These are phyloP conservation scores for Oostethus manadensis DNA, from an alignment of 2,113 vertebrate species.

Conservation along the genomic window DNA sequence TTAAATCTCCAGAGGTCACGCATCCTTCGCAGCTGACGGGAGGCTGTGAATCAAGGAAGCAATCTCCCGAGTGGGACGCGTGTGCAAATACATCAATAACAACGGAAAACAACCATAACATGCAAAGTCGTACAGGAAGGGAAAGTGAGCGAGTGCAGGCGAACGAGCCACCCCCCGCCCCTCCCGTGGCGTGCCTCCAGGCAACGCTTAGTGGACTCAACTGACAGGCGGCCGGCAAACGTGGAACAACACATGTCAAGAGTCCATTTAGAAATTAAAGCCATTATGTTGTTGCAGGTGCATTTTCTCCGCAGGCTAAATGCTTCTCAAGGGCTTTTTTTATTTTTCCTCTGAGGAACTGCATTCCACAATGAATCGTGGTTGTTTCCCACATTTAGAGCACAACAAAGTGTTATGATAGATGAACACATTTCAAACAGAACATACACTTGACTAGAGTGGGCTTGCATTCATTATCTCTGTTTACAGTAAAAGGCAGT, in stretches of 20 bases:
- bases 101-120: neutral
- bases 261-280: slow-evolving; percentile 8
- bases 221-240: slow-evolving; percentile 8
- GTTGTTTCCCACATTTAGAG: too few relatives aligned
- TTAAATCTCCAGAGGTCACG: slow-evolving; percentile 8
- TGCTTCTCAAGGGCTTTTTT: neutral
- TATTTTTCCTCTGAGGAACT: neutral
- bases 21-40: neutral
- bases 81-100: neutral
- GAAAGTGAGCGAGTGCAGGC: neutral
- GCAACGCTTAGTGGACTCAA: neutral
- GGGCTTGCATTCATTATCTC: too few relatives aligned
- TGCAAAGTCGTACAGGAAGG: neutral
- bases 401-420: too few relatives aligned
- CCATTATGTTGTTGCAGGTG: neutral
- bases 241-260: slow-evolving; percentile 8
- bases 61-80: neutral
- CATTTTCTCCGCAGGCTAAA: slow-evolving; percentile 1
- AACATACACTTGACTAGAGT: too few relatives aligned
- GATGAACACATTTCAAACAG: too few relatives aligned
- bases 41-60: slow-evolving; percentile 8
- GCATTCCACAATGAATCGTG: too few relatives aligned
- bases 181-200: neutral
- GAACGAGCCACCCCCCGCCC: too few relatives aligned
- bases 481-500: too few relatives aligned